Base-by-base conservation (phyloP, 2,888 invertebrate species). In the Anorthoa munda region DNA sequence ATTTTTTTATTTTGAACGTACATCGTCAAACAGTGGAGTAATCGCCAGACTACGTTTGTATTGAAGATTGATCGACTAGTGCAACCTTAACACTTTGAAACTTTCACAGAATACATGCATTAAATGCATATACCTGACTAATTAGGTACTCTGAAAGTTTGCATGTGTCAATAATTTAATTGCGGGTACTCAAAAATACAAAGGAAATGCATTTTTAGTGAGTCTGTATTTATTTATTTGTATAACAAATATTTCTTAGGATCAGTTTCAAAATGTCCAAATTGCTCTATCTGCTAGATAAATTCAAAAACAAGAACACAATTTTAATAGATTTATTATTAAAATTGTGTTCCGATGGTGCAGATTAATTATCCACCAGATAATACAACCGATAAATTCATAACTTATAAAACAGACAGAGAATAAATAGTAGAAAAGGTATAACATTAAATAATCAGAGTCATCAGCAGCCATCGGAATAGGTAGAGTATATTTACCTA, bases 191-290 rank as follows among this genome's bases (percentile, higher is more conserved):
- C 23, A 15, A 45, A 46, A 12, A 55, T 23, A 26, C 4, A 55
- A 67, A 60, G 0, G 1, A 65, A 66, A 66, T 15, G 3, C 11
- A 15, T 26, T 75, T 68, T 45, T 11, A 21, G n/a, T 50, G 4
- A 11, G 2, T 60, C 17, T 21, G 7, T 53, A 12, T 75, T 69
- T 75, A 75, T 74, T 68, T 56, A 53, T 66, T 59, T 60, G 15
- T 53, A 59, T 51, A 66, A 73, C 13, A 74, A 74, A 66, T 31
- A 51, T 26, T 50, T 4, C 1, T 26, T 26, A 39, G 1, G 2
- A 46, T 23, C 2, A 0, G 15, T 56, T 58, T 50, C 12, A 13
- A 53, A 72, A 31, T 50, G 15, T 31, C 1, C 1, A 61, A 53
- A 13, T 48, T 26, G 15, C 48, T 21, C 18, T 65, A 72, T n/a